Evolutionary conservation across 2,797 vertebrate genomes (phyloP), one percentile per base, ranked within the genome.

Genomic region (Phataginus tetradactyla): DNA sequence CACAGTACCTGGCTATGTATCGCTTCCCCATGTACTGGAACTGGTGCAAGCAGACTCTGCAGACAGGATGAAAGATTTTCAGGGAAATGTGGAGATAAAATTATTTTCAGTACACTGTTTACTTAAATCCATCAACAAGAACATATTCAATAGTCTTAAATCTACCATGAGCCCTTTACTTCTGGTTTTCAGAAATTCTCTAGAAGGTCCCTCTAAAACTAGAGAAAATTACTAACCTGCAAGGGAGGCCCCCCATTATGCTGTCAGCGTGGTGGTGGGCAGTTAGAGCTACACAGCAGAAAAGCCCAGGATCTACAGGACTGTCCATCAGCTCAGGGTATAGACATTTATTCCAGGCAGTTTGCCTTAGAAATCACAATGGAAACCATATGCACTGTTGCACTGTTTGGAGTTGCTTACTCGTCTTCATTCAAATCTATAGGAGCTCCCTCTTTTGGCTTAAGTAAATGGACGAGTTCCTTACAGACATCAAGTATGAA

Each of bases 11-110:
- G 99, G 99, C 99, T 94, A 99, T 99, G 98, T 99, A 99, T 98
- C 99, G 98, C 95, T 99, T 99, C 49, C 99, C 99, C 99, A 99
- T 99, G 98, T 99, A 99, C 98, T 99, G 99, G 98, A 99, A 99
- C 98, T 99, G 99, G 98, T 99, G 99, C 18, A 99, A 98, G 97
- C 99, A 99, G 29, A 99, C 99, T 98, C 99, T 99, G 99, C 37
- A 97, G 96, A 98, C 15, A 98, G 89, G 90, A 98, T 4, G 79
- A 51, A 32, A 64, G 7, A 39, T 37, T 42, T 37, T 94, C 37
- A 97, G 81, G 64, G 15, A 32, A 57, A 49, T 0, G 3, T 3
- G 32, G 49, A 51, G 71, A 88, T 45, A 42, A 66, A 74, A 86
- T 21, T 18, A 66, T 61, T 66, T 74, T 77, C 61, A 86, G 51